Conservation (phyloP, 30 jellyfish, hydroid and myxozoan genomes). For the Aurelia sp. region DNA sequence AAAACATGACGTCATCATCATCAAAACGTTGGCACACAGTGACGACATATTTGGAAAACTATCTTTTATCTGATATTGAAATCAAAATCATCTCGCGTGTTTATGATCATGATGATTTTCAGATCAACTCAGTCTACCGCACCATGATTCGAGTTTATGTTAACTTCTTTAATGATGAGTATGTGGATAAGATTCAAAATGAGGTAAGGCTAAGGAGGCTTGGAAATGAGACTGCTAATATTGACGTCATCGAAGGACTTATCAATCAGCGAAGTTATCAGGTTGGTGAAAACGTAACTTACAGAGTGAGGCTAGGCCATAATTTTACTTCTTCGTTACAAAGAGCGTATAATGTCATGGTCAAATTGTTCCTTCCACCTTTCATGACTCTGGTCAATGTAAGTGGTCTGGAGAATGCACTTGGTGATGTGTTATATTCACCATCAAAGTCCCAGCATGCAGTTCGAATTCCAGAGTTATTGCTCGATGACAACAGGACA, state of each 20-base stretch:
- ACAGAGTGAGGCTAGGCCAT: conserved; percentile 8
- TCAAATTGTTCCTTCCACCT: conserved; percentile 38
- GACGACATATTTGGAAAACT: background rate
- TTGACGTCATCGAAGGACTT: background rate
- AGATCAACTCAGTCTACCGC: background rate
- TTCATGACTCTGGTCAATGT: conserved; percentile 22
- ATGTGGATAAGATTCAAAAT: background rate
- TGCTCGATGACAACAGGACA: conserved; percentile 11
- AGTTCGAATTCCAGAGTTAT: conserved; percentile 24
- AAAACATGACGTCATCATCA: background rate
- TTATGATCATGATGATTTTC: conserved; percentile 38
- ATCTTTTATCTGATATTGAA: conserved; percentile 31
- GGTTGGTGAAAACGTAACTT: conserved; percentile 46
- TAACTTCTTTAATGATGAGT: conserved; percentile 30
- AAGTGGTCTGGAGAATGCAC: conserved; percentile 15
- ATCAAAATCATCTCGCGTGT: conserved; percentile 10
- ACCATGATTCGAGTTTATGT: background rate
- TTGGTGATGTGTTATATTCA: conserved; percentile 12
- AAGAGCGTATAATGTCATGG: conserved; percentile 47
- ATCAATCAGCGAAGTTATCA: background rate
- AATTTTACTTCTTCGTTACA: background rate
- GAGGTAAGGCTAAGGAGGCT: background rate
- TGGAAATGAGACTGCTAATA: conserved; percentile 35
- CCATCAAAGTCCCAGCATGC: conserved; percentile 33
- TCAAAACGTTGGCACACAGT: conserved; percentile 4